Percentiles rank a stretch among this genome's conserved stretches.
These are phyloP conservation scores for Choristoneura rosaceana DNA, from an alignment of 2,888 invertebrate species.

Conservation along the genomic window DNA sequence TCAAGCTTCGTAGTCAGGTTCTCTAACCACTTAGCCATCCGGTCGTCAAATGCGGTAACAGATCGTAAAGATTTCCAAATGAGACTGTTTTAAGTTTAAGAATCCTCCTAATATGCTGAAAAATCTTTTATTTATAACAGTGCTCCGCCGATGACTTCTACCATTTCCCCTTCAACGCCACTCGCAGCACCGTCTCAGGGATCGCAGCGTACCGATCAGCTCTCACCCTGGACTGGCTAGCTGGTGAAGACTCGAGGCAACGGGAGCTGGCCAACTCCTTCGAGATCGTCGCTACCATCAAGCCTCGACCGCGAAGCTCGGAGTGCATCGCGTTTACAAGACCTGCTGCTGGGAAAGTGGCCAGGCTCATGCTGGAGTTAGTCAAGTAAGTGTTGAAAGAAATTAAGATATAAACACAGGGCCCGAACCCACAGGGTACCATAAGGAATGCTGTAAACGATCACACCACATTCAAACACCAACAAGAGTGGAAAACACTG, in stretches of 20 bases:
- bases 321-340: conserved; percentile 23
- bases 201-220: conserved; percentile 36
- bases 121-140: not conserved
- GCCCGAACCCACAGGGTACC: too few relatives aligned
- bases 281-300: not conserved
- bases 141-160: conserved; percentile 7
- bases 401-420: not conserved
- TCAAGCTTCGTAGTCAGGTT: too few relatives aligned
- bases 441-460: too few relatives aligned
- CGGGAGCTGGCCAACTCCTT: not conserved
- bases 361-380: conserved; percentile 36
- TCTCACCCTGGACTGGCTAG: conserved; percentile 30
- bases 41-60: too few relatives aligned
- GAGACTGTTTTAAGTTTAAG: too few relatives aligned
- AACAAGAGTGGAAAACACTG: too few relatives aligned
- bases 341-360: conserved; percentile 27
- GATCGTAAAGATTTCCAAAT: too few relatives aligned
- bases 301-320: not conserved
- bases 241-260: conserved; percentile 11
- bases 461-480: too few relatives aligned
- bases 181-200: conserved; percentile 20
- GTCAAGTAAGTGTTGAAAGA: conserved; percentile 12
- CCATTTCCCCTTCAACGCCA: conserved; percentile 14
- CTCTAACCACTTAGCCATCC: too few relatives aligned
- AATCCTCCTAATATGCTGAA: too few relatives aligned